These are phyloP conservation scores for Polymixis flavicincta DNA, from an alignment of 2,888 invertebrate genomes.

Conservation along the genomic window DNA sequence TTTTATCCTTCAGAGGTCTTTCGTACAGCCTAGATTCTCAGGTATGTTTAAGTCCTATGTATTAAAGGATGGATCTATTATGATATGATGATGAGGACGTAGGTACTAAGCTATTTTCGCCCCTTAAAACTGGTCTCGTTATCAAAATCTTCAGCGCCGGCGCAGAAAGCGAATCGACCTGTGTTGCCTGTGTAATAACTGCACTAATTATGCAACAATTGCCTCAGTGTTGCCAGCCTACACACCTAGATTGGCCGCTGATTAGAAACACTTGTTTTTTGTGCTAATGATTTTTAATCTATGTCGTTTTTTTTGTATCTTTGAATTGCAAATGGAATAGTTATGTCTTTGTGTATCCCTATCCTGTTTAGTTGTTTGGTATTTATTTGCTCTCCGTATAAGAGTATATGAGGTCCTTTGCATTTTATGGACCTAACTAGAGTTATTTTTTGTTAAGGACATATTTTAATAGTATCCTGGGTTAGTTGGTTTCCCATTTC, in stretches of 20 bases:
- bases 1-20: background rate
- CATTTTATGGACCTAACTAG: background rate
- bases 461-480: background rate
- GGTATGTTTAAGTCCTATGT: background rate
- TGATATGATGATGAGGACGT: background rate
- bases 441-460: background rate
- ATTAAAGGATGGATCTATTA: too few species aligned
- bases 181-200: slow-evolving; percentile 48
- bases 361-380: slow-evolving; percentile 1
- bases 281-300: slow-evolving; percentile 58
- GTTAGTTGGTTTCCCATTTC: background rate
- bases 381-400: background rate
- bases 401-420: slow-evolving; percentile 3
- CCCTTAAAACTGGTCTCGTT: slow-evolving; percentile 34
- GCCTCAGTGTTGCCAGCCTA: slow-evolving; percentile 57
- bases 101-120: background rate
- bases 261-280: slow-evolving; percentile 61
- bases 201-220: slow-evolving; percentile 56
- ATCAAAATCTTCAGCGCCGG: slow-evolving; percentile 49
- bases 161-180: slow-evolving; percentile 58
- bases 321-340: slow-evolving; percentile 57
- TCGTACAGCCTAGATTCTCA: background rate
- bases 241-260: slow-evolving; percentile 55
- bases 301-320: slow-evolving; percentile 51
- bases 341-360: slow-evolving; percentile 39